Conservation (phyloP, 2,888 invertebrate genomes). For the Agrochola litura region DNA sequence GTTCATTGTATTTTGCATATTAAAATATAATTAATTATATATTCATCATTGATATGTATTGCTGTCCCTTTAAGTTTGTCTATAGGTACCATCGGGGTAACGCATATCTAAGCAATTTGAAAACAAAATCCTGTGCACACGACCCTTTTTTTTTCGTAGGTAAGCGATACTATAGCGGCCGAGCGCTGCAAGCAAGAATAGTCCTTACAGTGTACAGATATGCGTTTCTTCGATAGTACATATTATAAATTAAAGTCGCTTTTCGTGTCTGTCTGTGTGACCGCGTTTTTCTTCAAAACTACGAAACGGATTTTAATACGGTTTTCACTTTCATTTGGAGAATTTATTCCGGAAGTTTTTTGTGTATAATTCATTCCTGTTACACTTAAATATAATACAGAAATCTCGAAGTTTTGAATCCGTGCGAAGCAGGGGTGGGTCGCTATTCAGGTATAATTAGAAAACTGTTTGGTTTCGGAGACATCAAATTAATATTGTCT, state of each 20-base stretch:
- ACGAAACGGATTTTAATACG: background rate
- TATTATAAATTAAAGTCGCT: background rate
- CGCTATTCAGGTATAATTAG: background rate
- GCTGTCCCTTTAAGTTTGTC: background rate
- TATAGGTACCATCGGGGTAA: background rate
- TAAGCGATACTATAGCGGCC: too few species aligned
- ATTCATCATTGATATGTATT: conserved; percentile 1
- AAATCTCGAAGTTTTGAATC: background rate
- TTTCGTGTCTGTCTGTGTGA: background rate
- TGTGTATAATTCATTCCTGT: background rate
- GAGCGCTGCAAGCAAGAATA: too few species aligned
- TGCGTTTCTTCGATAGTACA: too few species aligned
- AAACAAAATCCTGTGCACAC: too few species aligned
- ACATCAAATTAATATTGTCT: background rate
- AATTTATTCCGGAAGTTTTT: background rate
- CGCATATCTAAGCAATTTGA: too few species aligned
- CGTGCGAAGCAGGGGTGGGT: background rate
- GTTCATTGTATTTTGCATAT: conserved; percentile 28
- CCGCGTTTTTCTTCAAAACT: background rate
- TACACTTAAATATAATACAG: too few species aligned
- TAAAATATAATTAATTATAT: background rate
- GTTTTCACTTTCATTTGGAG: background rate
- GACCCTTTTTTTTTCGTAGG: too few species aligned
- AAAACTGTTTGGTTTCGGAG: background rate
- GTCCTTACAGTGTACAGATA: too few species aligned